Evolutionary conservation across 2,797 vertebrate genomes (phyloP).

Genomic region (Antrozous pallidus): DNA sequence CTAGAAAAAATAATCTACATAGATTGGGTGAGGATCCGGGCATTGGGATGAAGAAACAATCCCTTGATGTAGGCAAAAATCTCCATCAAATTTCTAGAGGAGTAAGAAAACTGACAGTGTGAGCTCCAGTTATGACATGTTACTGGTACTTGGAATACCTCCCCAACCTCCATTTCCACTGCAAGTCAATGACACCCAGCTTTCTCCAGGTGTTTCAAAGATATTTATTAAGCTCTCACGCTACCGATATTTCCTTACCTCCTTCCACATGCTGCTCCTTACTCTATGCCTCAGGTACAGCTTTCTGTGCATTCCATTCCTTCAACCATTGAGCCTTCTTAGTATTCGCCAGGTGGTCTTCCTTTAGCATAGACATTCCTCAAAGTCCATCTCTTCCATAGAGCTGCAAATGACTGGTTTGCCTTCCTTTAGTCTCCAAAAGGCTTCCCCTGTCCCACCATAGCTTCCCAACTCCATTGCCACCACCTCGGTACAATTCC

Average conservation of each 20-base stretch:
- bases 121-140: not conserved
- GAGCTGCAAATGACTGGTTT: not conserved
- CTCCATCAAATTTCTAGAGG: not conserved
- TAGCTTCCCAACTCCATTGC: not conserved
- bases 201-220: not conserved
- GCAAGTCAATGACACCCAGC: not conserved
- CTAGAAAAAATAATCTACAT: not conserved
- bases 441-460: not conserved
- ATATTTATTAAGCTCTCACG: not conserved
- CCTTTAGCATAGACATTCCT: not conserved
- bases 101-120: conserved; percentile 6
- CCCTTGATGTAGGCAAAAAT: not conserved
- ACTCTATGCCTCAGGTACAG: not conserved
- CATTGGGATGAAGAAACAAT: not conserved
- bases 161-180: not conserved
- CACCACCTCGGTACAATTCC: not conserved
- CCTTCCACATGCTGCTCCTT: not conserved
- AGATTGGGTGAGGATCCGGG: not conserved
- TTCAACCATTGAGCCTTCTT: not conserved
- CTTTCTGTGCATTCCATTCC: not conserved
- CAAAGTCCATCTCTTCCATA: not conserved
- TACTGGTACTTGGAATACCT: not conserved
- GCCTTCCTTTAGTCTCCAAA: not conserved
- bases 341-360: not conserved
- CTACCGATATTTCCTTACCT: not conserved